These are phyloP conservation scores for Phalera bucephala DNA, from an alignment of 2,888 invertebrate genomes.

Conservation along the genomic window DNA sequence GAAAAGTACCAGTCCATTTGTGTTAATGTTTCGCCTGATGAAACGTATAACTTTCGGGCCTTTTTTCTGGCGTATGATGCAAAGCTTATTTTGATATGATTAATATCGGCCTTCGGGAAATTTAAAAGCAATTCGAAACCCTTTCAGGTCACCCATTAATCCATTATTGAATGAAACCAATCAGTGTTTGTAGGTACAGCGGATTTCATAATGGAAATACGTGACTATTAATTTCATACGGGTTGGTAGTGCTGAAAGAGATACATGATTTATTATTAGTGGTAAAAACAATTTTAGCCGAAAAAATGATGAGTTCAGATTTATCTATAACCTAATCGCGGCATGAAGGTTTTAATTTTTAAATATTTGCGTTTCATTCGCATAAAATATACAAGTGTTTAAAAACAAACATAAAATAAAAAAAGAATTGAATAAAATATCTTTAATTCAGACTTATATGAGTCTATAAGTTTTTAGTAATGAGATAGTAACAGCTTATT, in stretches of 20 bases:
- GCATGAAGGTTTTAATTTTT: no score
- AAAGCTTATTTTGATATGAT: constrained; percentile 16
- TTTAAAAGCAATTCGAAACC: constrained; percentile 4
- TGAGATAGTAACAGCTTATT: no score
- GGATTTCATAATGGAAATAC: constrained; percentile 10
- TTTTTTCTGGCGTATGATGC: constrained; percentile 16
- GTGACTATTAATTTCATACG: constrained; percentile 6
- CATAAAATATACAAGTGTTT: no score
- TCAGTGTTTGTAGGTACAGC: constrained; percentile 1
- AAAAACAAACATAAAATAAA: no score
- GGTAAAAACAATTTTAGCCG: no score
- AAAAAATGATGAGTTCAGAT: no score
- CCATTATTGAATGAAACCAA: constrained; percentile 9
- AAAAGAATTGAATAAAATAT: no score
- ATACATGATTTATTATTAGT: no score
- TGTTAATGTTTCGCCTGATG: constrained; percentile 72
- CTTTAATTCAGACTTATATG: no score
- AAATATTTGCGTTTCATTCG: no score
- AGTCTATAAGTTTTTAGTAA: no score
- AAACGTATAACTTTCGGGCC: constrained; percentile 51
- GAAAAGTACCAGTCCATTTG: constrained; percentile 65
- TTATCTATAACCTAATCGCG: no score
- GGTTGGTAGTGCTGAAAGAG: neutral
- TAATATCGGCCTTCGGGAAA: constrained; percentile 9
- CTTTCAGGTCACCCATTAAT: constrained; percentile 5